Evolutionary conservation across 2,797 vertebrate genomes (phyloP), one percentile per base, ranked within the genome.

Genomic region (Hydrocynus forskahlii): DNA sequence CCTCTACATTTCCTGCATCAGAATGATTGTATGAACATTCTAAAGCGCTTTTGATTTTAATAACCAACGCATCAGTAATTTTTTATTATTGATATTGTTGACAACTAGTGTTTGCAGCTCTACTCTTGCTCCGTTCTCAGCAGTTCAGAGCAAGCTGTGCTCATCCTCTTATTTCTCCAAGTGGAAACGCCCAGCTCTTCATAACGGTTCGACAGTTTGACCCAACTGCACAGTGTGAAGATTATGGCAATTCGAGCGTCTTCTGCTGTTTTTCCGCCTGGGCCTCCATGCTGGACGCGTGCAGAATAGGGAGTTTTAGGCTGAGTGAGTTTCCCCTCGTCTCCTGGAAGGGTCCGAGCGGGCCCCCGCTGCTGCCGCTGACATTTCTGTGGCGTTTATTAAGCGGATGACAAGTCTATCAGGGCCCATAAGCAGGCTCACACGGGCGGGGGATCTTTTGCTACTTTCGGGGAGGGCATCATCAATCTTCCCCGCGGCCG

Each of bases 301-400:
- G 19, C 66, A 43, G 64, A 9, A 43, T 29, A 17, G 63, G 63
- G 63, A 19, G 19, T 67, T 67, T 67, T 45, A 43, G 57, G 48
- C 60, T 60, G 70, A 40, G 25, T 52, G 45, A 57, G 38, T 59
- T 55, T 86, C 86, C 76, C 83, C 89, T 80, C 74, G 69, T 79
- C 78, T 84, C 68, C 72, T 74, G 75, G 25, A 77, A 52, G 67
- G 62, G 62, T 63, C 62, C 62, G 25, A 63, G 62, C 25, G 25
- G 62, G 14, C 62, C 62, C 62, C 62, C 25, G 71, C 76, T 43
- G 87, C 60, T 45, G 82, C 89, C 86, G 90, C 93, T 88, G 92
- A 95, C 95, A 94, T 92, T 94, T 95, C 94, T 92, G 93, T 59
- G 93, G 95, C 94, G 95, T 96, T 97, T 97, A 96, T 97, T 96